phyloP scores from a whole-genome alignment of 1,140 invertebrate species.

The Leptinotarsa undecemlineata region DNA sequence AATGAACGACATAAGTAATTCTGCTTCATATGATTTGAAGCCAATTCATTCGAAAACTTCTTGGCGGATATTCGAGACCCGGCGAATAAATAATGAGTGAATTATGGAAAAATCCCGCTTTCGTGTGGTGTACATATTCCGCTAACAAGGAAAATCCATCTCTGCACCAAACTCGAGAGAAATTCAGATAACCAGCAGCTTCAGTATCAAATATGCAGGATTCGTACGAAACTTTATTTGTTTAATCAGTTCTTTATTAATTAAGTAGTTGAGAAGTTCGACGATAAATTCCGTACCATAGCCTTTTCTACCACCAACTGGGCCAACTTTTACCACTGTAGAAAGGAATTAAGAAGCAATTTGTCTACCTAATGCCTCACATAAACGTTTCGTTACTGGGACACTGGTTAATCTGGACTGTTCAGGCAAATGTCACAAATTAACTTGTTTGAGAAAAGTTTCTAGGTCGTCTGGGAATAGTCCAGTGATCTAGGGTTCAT shows the following conservation, averaged over 20 bases:
- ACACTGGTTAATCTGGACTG: neutral
- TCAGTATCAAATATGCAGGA: slow-evolving; percentile 2
- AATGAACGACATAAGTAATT: no score
- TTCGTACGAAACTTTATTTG: neutral
- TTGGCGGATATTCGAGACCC: neutral
- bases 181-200: neutral
- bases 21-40: no score
- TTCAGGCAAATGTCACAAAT: slow-evolving; percentile 8
- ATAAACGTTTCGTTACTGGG: slow-evolving; percentile 6
- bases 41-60: neutral
- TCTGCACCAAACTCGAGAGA: neutral
- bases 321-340: slow-evolving; percentile 2
- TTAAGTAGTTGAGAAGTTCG: neutral
- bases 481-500: neutral
- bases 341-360: slow-evolving; percentile 6
- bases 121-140: neutral
- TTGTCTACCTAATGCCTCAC: neutral
- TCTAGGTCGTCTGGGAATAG: neutral
- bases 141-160: slow-evolving; percentile 2
- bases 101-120: neutral
- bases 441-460: slow-evolving; percentile 1
- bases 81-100: neutral
- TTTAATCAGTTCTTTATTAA: slow-evolving; percentile 7
- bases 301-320: neutral
- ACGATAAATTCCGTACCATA: neutral